phyloP scores from a whole-genome alignment of 1,140 invertebrate genomes.

The Zaprionus africanus region DNA sequence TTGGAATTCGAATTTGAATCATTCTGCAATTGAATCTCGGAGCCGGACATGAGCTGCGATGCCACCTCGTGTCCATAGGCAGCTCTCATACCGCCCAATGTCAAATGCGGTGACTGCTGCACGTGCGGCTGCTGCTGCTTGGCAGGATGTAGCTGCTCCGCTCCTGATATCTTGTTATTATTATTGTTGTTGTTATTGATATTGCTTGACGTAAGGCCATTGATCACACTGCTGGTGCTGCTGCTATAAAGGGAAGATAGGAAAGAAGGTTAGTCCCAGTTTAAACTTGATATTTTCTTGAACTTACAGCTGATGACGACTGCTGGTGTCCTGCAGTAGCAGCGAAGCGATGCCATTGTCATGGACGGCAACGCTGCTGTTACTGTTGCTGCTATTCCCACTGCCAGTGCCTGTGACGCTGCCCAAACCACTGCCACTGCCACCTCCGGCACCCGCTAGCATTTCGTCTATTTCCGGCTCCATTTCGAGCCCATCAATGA shows the following conservation, averaged over 20 bases:
- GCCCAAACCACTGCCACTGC: slow-evolving; percentile 58
- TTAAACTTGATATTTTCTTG: too few species aligned
- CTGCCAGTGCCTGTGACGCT: slow-evolving; percentile 63
- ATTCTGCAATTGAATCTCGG: slow-evolving; percentile 67
- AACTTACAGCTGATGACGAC: slow-evolving; percentile 64
- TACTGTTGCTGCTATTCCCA: slow-evolving; percentile 67
- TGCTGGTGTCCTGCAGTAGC: slow-evolving; percentile 54
- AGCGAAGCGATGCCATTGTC: slow-evolving; percentile 60
- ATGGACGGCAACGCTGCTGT: slow-evolving; percentile 50
- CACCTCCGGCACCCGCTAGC: slow-evolving; percentile 49
- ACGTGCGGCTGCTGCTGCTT: slow-evolving; percentile 5
- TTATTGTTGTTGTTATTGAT: slow-evolving; percentile 65
- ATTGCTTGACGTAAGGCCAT: slow-evolving; percentile 83
- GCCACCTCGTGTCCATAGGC: slow-evolving; percentile 37
- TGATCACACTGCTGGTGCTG: slow-evolving; percentile 67
- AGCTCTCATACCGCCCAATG: slow-evolving; percentile 44
- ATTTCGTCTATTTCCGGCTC: slow-evolving; percentile 81
- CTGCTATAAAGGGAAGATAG: slow-evolving; percentile 27
- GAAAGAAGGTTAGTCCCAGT: background rate
- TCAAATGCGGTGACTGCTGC: slow-evolving; percentile 41
- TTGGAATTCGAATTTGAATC: slow-evolving; percentile 20
- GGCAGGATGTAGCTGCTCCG: background rate
- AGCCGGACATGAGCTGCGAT: slow-evolving; percentile 34
- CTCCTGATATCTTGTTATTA: slow-evolving; percentile 45
- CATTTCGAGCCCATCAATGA: slow-evolving; percentile 81